Conservation (phyloP, 2,888 invertebrate species). For the Aspidapion aeneum region DNA sequence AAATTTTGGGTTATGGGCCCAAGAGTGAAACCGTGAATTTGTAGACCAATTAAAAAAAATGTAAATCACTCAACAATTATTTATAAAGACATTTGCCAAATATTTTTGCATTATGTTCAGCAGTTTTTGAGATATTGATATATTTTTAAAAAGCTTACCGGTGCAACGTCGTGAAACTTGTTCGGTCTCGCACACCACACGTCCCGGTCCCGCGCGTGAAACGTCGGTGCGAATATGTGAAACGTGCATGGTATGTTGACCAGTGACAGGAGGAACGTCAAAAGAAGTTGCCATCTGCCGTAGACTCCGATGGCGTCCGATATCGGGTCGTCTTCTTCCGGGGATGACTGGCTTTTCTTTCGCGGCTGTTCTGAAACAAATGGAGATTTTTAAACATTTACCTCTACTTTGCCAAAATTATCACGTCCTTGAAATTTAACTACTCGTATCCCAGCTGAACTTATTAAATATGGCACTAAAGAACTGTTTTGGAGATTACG, state of each 20-base stretch:
- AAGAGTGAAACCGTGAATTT: no score
- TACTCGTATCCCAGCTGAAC: no score
- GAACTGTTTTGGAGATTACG: not conserved
- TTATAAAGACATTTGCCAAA: no score
- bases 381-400: conserved; percentile 1
- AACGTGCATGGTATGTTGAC: conserved; percentile 79
- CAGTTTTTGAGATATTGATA: not conserved
- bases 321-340: conserved; percentile 58
- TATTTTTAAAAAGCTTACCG: conserved; percentile 34
- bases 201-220: conserved; percentile 64
- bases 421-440: no score
- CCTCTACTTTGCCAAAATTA: no score
- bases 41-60: no score
- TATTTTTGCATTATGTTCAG: no score
- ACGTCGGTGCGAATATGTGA: conserved; percentile 74
- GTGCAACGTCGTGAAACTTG: conserved; percentile 52
- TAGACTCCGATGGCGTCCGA: conserved; percentile 68
- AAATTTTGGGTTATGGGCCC: no score
- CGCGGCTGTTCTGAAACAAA: conserved; percentile 34
- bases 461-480: no score
- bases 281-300: conserved; percentile 72
- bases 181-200: conserved; percentile 68
- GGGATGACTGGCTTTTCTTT: conserved; percentile 3
- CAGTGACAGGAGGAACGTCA: conserved; percentile 70
- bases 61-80: no score